Percentiles rank a stretch among this genome's conserved stretches.
phyloP scores from a whole-genome alignment of 2,113 vertebrate species.

The Gymnarchus niloticus region DNA sequence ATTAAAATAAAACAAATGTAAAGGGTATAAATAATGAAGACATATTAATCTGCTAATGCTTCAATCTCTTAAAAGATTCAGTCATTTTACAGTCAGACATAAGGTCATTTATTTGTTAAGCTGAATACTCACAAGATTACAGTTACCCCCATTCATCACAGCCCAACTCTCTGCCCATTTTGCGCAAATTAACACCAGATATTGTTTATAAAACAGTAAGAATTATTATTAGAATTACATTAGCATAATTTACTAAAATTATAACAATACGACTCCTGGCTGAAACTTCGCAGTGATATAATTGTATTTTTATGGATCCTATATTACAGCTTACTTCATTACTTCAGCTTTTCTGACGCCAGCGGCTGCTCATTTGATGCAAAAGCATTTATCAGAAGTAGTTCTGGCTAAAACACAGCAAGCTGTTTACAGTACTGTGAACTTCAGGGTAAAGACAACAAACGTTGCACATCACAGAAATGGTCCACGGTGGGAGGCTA shows the following conservation, averaged over 20 bases:
- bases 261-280: neutral
- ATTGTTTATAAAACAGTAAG: conserved; percentile 7
- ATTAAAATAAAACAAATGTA: neutral
- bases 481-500: neutral
- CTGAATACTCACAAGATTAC: neutral
- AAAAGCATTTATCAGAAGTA: neutral
- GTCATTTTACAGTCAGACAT: neutral
- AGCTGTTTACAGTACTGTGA: conserved; percentile 15
- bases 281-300: neutral
- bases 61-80: neutral
- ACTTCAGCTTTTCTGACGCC: neutral
- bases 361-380: neutral
- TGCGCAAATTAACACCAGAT: neutral
- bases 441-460: neutral
- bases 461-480: neutral
- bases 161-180: neutral
- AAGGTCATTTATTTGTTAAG: conserved; percentile 20
- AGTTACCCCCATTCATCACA: too few species aligned
- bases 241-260: neutral
- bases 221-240: neutral
- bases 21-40: neutral
- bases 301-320: neutral
- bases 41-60: neutral
- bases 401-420: neutral
- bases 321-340: neutral